Base-by-base conservation (phyloP, 2,797 vertebrate genomes). In the Ctenopoma kingsleyae region DNA sequence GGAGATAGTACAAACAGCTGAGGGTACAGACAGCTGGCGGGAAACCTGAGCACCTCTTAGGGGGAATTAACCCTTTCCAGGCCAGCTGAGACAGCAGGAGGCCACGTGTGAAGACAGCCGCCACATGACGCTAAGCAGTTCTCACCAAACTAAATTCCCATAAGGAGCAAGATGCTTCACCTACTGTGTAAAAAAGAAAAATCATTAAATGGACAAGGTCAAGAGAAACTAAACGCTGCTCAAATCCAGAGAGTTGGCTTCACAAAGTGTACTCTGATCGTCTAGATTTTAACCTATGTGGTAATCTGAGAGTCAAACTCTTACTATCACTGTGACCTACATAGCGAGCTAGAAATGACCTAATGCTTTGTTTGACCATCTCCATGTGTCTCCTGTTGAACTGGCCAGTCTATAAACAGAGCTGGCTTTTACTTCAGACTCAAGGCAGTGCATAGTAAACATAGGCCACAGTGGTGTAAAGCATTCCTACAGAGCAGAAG, bases 21-120 rank as follows among this genome's bases (percentile, higher is more conserved):
- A 93, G 87, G 86, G 79, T 30, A 62, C 84, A 60, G 90, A 92
- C 93, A 93, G 91, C 91, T 93, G 91, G 83, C 38, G n/a, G 81
- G 90, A 92, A 93, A 92, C 88, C 84, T 25, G 89, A 93, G 82
- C 75, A 38, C 63, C 74, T 69, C 73, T 7, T 70, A 74, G 65
- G 73, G 66, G 62, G 72, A 57, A 49, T 92, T 89, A 91, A 93
- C 91, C 81, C 90, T 50, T 76, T 58, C 41, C 17, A 1, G 7
- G 51, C 82, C 76, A 82, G 57, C 81, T 59, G 81, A 86, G 76
- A 76, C 64, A 35, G 58, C 85, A 80, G 62, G 70, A 69, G 77
- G 58, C 54, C 67, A 72, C 17, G 64, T 22, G 73, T 57, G 12
- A 65, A 53, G 67, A 44, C 64, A 19, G 70, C 27, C 58, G 59